Evolutionary conservation across 1,140 invertebrate genomes (phyloP), one percentile per base, ranked within the genome.

Genomic region (Drosophila lacteicornis): DNA sequence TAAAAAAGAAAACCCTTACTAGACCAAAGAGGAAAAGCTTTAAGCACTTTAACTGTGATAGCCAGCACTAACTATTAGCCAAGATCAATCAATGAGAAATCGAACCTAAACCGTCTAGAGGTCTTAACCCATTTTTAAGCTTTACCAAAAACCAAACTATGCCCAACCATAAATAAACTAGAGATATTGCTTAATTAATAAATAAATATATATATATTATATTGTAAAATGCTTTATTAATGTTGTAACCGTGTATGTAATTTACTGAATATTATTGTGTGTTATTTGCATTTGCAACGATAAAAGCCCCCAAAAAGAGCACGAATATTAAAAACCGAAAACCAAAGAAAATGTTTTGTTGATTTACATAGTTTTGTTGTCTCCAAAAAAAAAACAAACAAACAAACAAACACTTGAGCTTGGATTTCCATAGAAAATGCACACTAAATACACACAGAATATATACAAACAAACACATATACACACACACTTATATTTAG

Each of bases 201-300:
- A 68, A 70, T 22, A 36, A 36, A 33, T 25, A 25, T 17, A 51
- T 5, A 33, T 4, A 55, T 47, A 57, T 49, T 47, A 43, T 60
- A 74, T 74, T 74, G 68, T 74, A 60, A 85, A 80, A 74, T 57
- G 50, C 57, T 84, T 79, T 80, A 85, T 84, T 60, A 53, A 84
- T 84, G 81, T 84, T 83, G 81, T 83, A 83, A 80, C 38, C 63
- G 53, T 80, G 59, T 76, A 75, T 82, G 75, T 83, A 79, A 60
- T 69, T 27, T 65, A 68, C 38, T 59, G 25, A 73, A 74, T 73
- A 58, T 74, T 60, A 73, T 60, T 73, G 46, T 74, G 46, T 74
- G 67, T 73, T 74, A 73, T 51, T 74, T 74, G 70, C 70, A 60
- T 74, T 74, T 73, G 51, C 36, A 67, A 38, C 30, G 30, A 63